Evolutionary conservation across 2,888 invertebrate genomes (phyloP), one percentile per base, ranked within the genome.

Genomic region (Metacarcinus magister): DNA sequence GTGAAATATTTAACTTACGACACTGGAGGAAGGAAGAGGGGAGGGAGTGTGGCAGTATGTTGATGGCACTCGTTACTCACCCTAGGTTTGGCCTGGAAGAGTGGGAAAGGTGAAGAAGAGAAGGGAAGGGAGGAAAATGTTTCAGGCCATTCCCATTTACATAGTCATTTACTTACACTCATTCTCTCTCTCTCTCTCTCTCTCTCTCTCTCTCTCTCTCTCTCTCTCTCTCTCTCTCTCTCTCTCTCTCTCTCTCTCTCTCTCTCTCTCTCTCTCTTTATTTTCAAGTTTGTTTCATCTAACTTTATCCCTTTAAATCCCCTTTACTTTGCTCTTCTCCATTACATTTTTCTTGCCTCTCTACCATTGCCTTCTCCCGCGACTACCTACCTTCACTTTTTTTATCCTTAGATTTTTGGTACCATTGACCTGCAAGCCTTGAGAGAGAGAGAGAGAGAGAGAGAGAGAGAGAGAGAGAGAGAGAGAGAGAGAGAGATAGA

Each of bases 171-270:
- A 19, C 23, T 19, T 67, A 5, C 23, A 13, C 67, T 23, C 67
- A 23, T 67, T 54, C 16, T 54, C 16, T 54, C 16, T 54, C 16
- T 54, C 54, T 54, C 54, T 54, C 54, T 54, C 54, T 54, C 54
- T 54, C 54, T 54, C 54, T 54, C 54, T 54, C 54, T 60, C 3
- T 19, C 19, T 19, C 19, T 19, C 60, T 60, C 60, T 60, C 60
- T 60, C 60, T 60, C 60, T 60, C 60, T 60, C 60, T 60, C 60
- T 60, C 60, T 60, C 60, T 60, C 60, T 60, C 60, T 60, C 60
- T 60, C 60, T 60, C 60, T 60, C 60, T 60, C 60, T 60, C 60
- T 60, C 60, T 60, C 60, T 60, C 60, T 60, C 60, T 60, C 19
- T 13, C 16, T 16, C 54, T 54, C 16, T 54, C 16, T 54, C 16